Evolutionary conservation across 2,113 vertebrate genomes (phyloP).

Genomic region (Leptobrachium leishanense): DNA sequence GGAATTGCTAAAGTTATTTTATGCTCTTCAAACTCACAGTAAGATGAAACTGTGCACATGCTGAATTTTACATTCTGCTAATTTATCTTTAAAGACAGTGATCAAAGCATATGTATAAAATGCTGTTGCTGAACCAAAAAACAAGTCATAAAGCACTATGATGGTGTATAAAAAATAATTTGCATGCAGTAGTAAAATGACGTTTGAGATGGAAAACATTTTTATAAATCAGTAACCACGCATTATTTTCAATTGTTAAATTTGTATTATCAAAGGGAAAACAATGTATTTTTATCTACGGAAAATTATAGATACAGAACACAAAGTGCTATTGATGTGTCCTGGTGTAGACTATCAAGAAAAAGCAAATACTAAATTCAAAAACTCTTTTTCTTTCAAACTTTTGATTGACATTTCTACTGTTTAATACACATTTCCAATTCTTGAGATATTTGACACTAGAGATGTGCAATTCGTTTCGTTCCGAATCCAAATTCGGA

Average conservation of each 20-base stretch:
- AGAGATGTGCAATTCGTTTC: no score
- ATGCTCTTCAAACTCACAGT: conserved; percentile 17
- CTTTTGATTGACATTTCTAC: no score
- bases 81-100: conserved; percentile 19
- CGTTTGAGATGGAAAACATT: background rate
- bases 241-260: background rate
- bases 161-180: no score
- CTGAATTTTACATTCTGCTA: conserved; percentile 15
- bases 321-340: no score
- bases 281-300: background rate
- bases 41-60: background rate
- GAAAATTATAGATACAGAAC: no score
- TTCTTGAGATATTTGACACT: no score
- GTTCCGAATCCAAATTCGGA: no score
- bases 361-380: no score
- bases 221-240: background rate
- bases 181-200: conserved; percentile 6
- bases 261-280: background rate
- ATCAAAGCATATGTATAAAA: conserved; percentile 5
- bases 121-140: background rate
- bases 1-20: conserved; percentile 8
- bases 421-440: no score
- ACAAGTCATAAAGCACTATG: background rate
- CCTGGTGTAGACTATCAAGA: no score
- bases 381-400: no score